Evolutionary conservation across 1,140 invertebrate species (phyloP).

Genomic region (Pogonomyrmex barbatus): DNA sequence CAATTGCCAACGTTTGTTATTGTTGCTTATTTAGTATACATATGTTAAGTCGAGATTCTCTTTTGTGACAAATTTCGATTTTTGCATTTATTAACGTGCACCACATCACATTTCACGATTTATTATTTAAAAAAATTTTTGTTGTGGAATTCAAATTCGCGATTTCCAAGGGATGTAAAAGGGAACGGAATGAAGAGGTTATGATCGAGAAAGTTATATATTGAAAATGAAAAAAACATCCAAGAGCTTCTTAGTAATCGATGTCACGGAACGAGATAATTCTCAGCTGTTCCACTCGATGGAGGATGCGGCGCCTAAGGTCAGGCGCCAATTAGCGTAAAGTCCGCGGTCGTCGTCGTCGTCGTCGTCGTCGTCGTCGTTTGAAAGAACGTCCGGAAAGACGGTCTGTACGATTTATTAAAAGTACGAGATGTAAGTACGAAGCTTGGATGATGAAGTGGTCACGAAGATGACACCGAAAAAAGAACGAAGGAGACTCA

Average conservation of each 20-base stretch:
- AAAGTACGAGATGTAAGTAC: conserved; percentile 64
- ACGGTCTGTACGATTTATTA: conserved; percentile 62
- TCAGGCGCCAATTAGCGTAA: conserved; percentile 64
- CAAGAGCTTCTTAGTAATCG: conserved; percentile 36
- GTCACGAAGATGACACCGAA: conserved; percentile 36
- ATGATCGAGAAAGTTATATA: neutral
- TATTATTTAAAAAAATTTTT: neutral
- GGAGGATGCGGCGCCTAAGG: conserved; percentile 53
- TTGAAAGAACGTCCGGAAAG: conserved; percentile 30
- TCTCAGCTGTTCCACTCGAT: conserved; percentile 53
- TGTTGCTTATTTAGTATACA: neutral
- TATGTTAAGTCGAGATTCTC: neutral
- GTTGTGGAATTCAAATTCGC: neutral
- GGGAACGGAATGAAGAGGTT: neutral
- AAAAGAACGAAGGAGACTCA: conserved; percentile 10
- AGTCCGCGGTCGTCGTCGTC: conserved; percentile 29
- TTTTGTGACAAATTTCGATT: neutral
- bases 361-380: conserved; percentile 47
- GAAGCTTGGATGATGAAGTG: conserved; percentile 60
- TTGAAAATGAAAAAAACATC: conserved; percentile 4
- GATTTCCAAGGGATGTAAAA: neutral
- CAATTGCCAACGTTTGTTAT: neutral
- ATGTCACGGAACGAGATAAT: conserved; percentile 57
- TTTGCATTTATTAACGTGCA: neutral
- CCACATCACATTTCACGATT: neutral